Evolutionary conservation across 2,797 vertebrate genomes (phyloP), one percentile per base, ranked within the genome.

Genomic region (Clamator glandarius): DNA sequence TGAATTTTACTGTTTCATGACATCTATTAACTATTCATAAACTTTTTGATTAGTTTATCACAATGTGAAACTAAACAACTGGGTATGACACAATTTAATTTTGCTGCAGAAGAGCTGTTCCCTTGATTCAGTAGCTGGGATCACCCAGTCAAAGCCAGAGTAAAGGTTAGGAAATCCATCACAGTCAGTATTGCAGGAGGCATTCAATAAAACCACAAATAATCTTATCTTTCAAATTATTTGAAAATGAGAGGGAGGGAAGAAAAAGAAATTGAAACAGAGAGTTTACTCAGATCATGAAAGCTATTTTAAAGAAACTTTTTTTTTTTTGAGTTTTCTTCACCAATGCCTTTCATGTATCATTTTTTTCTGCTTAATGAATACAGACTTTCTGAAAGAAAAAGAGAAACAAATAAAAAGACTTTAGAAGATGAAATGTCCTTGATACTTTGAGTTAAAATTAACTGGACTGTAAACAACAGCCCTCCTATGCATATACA

Each of bases 81-180:
- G 35, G 8, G 17, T 92, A 84, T 93, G 88, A 94, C 63, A 89
- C 51, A 95, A 96, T 96, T 93, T 87, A 93, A 96, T 96, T 96
- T 96, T 96, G 63, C 63, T 84, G 28, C 62, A 85, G 85, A 95
- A 86, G 58, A 96, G 33, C 33, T 57, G 76, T 96, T 96, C 63
- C 80, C 64, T 94, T 90, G 66, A 96, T 54, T 20, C 73, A 44
- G 55, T 64, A 55, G 7, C 36, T 96, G 83, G 88, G 88, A 95
- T 96, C 87, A 97, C 39, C 92, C 94, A 96, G 93, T 97, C 87
- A 96, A 96, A 95, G 67, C 64, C 54, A 76, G 83, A 92, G 39
- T 90, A 93, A 96, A 96, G 91, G 90, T 96, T 93, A 96, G 80
- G 66, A 96, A 94, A 96, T 96, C 69, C 64, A 94, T 92, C 93